A percentile compares a stretch with the other conserved stretches of the same genome.
These are phyloP conservation scores for Lepilemur ruficaudatus DNA, from an alignment of 2,797 vertebrate species.

Conservation along the genomic window DNA sequence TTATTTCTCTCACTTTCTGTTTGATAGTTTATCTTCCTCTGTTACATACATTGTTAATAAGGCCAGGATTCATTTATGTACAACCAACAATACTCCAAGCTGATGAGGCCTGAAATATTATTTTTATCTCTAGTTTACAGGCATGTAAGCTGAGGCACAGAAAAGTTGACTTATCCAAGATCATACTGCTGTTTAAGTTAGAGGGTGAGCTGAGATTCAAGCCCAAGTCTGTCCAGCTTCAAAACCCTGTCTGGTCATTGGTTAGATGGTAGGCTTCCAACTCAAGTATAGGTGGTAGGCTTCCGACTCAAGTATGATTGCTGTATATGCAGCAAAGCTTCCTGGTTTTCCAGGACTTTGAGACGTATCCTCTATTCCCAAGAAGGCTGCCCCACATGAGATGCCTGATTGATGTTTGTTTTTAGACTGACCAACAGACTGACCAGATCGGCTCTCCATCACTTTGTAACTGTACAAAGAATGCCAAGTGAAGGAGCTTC, in stretches of 20 bases:
- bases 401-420: not conserved
- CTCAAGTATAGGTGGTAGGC: not conserved
- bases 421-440: not conserved
- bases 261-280: not conserved
- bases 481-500: conserved; percentile 8
- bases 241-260: not conserved
- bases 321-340: not conserved
- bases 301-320: not conserved
- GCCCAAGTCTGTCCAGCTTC: not conserved
- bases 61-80: not conserved
- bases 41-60: no score
- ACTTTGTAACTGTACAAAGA: not conserved
- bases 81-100: not conserved
- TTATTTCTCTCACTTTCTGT: no score
- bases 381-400: not conserved
- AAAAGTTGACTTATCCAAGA: not conserved
- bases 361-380: not conserved
- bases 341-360: not conserved
- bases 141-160: not conserved
- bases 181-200: not conserved
- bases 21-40: no score
- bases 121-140: conserved; percentile 2
- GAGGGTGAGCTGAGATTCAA: not conserved
- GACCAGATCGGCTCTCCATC: not conserved
- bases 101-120: not conserved